Percentiles rank a stretch among this genome's conserved stretches.
phyloP scores from a whole-genome alignment of 1,140 invertebrate genomes.

The Listronotus bonariensis region DNA sequence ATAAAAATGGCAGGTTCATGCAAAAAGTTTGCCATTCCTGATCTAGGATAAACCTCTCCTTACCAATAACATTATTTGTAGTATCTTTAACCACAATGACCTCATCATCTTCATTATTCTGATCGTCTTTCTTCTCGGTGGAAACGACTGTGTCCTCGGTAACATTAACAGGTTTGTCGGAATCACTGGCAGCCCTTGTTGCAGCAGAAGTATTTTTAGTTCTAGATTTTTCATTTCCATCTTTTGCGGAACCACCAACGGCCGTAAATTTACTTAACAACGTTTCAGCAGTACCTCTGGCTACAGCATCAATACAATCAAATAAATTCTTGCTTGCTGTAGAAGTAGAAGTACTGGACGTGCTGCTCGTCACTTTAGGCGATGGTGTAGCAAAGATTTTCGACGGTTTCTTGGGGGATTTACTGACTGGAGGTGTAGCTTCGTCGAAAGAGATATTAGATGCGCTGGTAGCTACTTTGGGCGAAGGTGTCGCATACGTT shows the following conservation, averaged over 20 bases:
- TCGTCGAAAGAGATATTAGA: too few species aligned
- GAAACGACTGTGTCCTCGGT: too few species aligned
- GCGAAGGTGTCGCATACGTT: conserved; percentile 14
- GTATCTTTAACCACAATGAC: background rate
- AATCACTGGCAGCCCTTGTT: background rate
- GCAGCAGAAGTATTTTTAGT: too few species aligned
- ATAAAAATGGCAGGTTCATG: too few species aligned
- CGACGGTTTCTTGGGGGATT: background rate
- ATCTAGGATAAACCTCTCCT: background rate
- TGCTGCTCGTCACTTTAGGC: background rate
- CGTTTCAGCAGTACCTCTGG: conserved; percentile 9
- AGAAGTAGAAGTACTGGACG: background rate
- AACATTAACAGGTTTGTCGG: background rate
- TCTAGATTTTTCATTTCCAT: too few species aligned
- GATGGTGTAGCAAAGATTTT: background rate
- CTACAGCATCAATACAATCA: conserved; percentile 31
- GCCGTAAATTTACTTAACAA: background rate
- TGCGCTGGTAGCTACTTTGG: background rate
- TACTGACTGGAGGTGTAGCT: too few species aligned
- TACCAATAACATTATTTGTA: conserved; percentile 7
- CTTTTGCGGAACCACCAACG: conserved; percentile 2
- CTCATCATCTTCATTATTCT: background rate
- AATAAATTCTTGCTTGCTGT: conserved; percentile 22
- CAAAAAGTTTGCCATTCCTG: too few species aligned
- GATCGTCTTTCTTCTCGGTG: too few species aligned